Conservation (phyloP, 2,797 vertebrate genomes). For the Microctenopoma lineatum region DNA sequence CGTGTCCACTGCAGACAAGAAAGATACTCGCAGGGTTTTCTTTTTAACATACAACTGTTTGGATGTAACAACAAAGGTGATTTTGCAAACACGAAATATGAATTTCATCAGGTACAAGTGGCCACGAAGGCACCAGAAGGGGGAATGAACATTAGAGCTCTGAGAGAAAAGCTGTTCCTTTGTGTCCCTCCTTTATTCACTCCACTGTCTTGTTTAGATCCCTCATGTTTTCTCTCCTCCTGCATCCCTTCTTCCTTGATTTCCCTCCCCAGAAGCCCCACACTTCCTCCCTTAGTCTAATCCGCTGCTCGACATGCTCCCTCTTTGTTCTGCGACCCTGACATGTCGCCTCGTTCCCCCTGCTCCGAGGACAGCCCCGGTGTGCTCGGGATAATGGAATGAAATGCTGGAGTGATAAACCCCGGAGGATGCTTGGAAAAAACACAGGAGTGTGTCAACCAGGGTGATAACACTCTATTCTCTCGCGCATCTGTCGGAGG, state of each 20-base stretch:
- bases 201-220: constrained; percentile 28
- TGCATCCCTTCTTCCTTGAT: constrained; percentile 46
- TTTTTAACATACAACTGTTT: constrained; percentile 23
- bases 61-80: constrained; percentile 8
- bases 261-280: constrained; percentile 36
- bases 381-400: constrained; percentile 78
- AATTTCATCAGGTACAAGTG: constrained; percentile 39
- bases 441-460: constrained; percentile 77
- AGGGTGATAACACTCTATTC: constrained; percentile 77
- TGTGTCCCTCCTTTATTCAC: constrained; percentile 20
- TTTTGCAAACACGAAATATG: constrained; percentile 33
- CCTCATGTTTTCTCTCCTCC: constrained; percentile 35
- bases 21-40: constrained; percentile 26
- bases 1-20: constrained; percentile 23
- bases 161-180: constrained; percentile 21
- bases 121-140: constrained; percentile 14
- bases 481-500: constrained; percentile 63
- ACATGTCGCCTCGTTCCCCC: constrained; percentile 73
- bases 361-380: constrained; percentile 69
- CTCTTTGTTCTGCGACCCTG: constrained; percentile 79
- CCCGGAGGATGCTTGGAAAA: constrained; percentile 71
- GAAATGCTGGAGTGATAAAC: constrained; percentile 76
- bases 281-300: constrained; percentile 67
- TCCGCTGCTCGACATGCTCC: constrained; percentile 74
- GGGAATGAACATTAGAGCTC: constrained; percentile 28